A percentile compares a stretch with the other conserved stretches of the same genome.
Evolutionary conservation across 2,113 vertebrate species (phyloP).

Genomic region (Pipa parva): DNA sequence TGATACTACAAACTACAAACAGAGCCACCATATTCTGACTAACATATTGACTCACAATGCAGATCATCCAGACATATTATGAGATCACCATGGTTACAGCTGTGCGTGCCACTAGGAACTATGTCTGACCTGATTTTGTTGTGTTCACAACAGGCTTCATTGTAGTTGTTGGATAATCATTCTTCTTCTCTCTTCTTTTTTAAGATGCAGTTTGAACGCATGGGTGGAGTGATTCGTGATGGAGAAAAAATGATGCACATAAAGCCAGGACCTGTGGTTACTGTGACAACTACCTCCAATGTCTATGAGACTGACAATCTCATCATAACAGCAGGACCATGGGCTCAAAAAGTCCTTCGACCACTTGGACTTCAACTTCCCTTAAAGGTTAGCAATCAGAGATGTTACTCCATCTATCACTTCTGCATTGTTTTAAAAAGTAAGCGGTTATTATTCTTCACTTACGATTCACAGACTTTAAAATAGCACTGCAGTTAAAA

Average conservation of each 20-base stretch:
- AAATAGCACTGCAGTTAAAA: slow-evolving; percentile 26
- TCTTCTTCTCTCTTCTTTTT: neutral
- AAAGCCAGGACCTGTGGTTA: slow-evolving; percentile 65
- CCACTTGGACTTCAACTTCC: slow-evolving; percentile 72
- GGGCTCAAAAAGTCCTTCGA: slow-evolving; percentile 70
- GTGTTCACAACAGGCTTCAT: too few species aligned
- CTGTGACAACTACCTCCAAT: slow-evolving; percentile 61
- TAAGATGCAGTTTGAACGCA: slow-evolving; percentile 64
- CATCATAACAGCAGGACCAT: slow-evolving; percentile 78
- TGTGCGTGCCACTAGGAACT: too few species aligned
- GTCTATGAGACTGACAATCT: slow-evolving; percentile 69
- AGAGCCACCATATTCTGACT: too few species aligned
- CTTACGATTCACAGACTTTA: slow-evolving; percentile 18
- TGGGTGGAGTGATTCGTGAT: slow-evolving; percentile 70
- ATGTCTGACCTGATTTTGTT: too few species aligned
- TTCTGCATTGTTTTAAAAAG: too few species aligned
- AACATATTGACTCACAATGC: too few species aligned
- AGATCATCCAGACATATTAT: too few species aligned
- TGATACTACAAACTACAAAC: too few species aligned
- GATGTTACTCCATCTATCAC: neutral
- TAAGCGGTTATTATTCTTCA: too few species aligned
- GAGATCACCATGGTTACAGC: too few species aligned
- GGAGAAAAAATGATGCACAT: slow-evolving; percentile 75
- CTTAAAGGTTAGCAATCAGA: slow-evolving; percentile 67
- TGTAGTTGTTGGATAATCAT: neutral